Percentiles rank a stretch among this genome's conserved stretches.
These are phyloP conservation scores for Cinclus mexicanus DNA, from an alignment of 2,113 vertebrate species.

Conservation along the genomic window DNA sequence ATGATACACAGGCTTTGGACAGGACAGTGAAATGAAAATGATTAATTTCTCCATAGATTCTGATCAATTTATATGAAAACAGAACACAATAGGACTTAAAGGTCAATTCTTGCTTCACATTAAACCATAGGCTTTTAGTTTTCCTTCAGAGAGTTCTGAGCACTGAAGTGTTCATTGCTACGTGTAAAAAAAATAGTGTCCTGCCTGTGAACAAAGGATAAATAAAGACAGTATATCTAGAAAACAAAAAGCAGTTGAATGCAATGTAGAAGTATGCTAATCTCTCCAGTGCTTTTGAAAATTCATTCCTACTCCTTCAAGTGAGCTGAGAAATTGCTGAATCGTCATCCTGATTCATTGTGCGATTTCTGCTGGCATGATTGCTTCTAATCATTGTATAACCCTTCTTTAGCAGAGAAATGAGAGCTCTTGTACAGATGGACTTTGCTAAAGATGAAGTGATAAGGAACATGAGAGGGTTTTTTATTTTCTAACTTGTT, in stretches of 20 bases:
- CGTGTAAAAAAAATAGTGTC: background rate
- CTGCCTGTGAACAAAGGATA: background rate
- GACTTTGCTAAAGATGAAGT: constrained; percentile 37
- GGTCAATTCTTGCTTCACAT: background rate
- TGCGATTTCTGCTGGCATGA: background rate
- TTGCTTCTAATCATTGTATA: constrained; percentile 18
- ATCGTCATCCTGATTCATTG: background rate
- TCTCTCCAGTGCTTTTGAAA: background rate
- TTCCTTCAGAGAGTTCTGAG: background rate
- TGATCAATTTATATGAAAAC: background rate
- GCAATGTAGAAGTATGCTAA: background rate
- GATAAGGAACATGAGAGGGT: background rate
- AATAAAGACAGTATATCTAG: background rate
- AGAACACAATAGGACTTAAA: background rate
- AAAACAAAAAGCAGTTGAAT: background rate
- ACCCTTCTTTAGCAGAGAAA: background rate
- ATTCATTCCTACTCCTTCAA: background rate
- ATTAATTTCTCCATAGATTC: background rate
- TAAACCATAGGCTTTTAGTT: background rate
- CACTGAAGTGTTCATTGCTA: background rate
- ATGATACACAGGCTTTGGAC: background rate
- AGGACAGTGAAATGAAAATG: background rate
- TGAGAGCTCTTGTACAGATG: constrained; percentile 11
- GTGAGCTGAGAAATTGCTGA: constrained; percentile 28
- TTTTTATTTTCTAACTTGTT: background rate